A percentile compares a stretch with the other conserved stretches of the same genome.
Conservation (phyloP, 1,140 invertebrate genomes). For the roundworm (Caenorhabditis elegans) region DNA sequence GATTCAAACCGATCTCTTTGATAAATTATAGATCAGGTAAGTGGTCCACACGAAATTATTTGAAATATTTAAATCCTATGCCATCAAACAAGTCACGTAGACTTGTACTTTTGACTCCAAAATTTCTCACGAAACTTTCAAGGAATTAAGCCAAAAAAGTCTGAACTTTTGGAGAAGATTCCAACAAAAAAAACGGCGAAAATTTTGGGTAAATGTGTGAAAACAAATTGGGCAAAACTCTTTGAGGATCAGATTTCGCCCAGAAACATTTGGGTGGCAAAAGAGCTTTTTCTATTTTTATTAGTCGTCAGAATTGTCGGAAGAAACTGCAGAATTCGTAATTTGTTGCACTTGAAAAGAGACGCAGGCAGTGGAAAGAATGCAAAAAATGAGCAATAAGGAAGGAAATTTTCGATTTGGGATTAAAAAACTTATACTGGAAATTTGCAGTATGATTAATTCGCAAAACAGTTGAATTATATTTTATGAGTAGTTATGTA, state of each 20-base stretch:
- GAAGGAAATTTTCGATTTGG: too few relatives aligned
- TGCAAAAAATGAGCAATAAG: slow-evolving; percentile 4
- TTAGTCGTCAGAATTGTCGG: not conserved
- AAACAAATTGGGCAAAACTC: too few relatives aligned
- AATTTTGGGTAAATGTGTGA: not conserved
- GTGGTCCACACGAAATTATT: too few relatives aligned
- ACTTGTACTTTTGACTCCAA: not conserved
- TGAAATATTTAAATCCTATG: too few relatives aligned
- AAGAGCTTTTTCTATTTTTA: not conserved
- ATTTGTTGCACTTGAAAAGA: not conserved
- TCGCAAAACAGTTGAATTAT: too few relatives aligned
- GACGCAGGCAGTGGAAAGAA: too few relatives aligned
- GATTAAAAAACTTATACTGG: too few relatives aligned
- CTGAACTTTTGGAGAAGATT: not conserved
- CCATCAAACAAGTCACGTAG: slow-evolving; percentile 7
- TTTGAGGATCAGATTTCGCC: not conserved
- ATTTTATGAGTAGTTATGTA: too few relatives aligned
- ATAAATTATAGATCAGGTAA: not conserved
- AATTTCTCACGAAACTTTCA: not conserved
- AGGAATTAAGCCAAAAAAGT: slow-evolving; percentile 5
- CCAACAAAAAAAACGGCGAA: not conserved
- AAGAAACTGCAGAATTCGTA: not conserved
- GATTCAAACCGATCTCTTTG: too few relatives aligned
- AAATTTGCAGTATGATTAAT: too few relatives aligned
- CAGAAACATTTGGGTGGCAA: not conserved